These are phyloP conservation scores for Alauda arvensis DNA, from an alignment of 2,797 vertebrate species.

Conservation along the genomic window DNA sequence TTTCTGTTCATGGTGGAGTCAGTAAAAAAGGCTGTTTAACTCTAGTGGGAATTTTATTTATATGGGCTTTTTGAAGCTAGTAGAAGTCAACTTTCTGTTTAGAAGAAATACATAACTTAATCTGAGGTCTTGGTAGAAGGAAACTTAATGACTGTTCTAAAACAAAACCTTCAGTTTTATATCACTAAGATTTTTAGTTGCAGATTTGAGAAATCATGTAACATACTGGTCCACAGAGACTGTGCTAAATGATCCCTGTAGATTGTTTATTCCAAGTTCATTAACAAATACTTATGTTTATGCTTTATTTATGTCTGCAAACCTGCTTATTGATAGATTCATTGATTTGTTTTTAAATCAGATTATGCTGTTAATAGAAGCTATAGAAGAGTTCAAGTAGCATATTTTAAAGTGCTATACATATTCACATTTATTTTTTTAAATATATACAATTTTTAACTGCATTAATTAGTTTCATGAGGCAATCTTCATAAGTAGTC, in stretches of 20 bases:
- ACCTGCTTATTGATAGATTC: not conserved
- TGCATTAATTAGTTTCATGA: not conserved
- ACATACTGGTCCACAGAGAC: not conserved
- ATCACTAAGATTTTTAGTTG: not conserved
- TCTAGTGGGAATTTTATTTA: not conserved
- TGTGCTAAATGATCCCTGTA: not conserved
- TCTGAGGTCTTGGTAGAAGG: not conserved
- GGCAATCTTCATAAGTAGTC: not conserved
- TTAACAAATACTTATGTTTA: not conserved
- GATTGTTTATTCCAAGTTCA: not conserved
- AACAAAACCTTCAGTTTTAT: not conserved
- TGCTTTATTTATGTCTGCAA: not conserved
- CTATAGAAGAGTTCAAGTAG: not conserved
- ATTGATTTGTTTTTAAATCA: not conserved
- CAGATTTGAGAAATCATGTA: not conserved
- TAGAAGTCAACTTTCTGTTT: not conserved
- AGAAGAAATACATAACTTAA: not conserved
- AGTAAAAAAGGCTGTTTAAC: not conserved
- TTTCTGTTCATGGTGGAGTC: not conserved
- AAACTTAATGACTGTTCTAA: not conserved
- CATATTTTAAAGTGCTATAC: not conserved
- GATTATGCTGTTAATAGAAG: not conserved
- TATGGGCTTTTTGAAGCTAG: not conserved
- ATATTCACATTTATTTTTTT: not conserved
- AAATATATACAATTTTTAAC: not conserved